Evolutionary conservation across 2,113 vertebrate species (phyloP), one percentile per base, ranked within the genome.

Genomic region (Ailuropoda melanoleuca): DNA sequence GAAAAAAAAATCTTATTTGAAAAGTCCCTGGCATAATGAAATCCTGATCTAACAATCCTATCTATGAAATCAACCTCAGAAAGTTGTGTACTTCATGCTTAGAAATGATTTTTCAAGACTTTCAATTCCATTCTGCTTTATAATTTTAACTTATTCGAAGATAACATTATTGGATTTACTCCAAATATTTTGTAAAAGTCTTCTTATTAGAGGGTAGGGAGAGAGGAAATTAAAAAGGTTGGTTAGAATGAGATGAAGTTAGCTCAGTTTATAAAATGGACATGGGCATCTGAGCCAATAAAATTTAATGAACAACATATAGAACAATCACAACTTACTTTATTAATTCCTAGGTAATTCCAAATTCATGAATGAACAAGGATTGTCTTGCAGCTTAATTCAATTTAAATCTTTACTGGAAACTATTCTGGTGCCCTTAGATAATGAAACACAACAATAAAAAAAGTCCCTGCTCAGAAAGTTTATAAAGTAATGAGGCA

Each of bases 281-380:
- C 10, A 83, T 66, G 48, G 8, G 84, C 4, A 85, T 64, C 34
- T 62, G 29, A 86, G 13, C 2, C 39, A 95, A 50, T 62, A 62
- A 86, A 84, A 64, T 31, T 64, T 86, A 96, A 92, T 60, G 74
- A 66, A 68, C 24, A 77, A 64, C 3, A 82, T 14, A 77, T 26
- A 78, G 8, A 48, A 87, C 1, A 53, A 75, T 14, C 74, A 95
- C 11, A 75, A 60, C 68, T 95, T 94, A 87, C 39, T 39, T 87
- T 81, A 93, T 39, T 83, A 88, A 82, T 78, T 93, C 24, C n/a
- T 24, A 62, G 43, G 26, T 88, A 87, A 93, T 64, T 82, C 55
- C 90, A 96, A 90, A 95, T 93, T 87, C 75, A 95, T 90, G 14
- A 60, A 86, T 77, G 18, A 70, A 89, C 58, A 93, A 86, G 70